These are phyloP conservation scores for Rallus crepitans DNA, from an alignment of 2,797 vertebrate genomes.

Conservation along the genomic window DNA sequence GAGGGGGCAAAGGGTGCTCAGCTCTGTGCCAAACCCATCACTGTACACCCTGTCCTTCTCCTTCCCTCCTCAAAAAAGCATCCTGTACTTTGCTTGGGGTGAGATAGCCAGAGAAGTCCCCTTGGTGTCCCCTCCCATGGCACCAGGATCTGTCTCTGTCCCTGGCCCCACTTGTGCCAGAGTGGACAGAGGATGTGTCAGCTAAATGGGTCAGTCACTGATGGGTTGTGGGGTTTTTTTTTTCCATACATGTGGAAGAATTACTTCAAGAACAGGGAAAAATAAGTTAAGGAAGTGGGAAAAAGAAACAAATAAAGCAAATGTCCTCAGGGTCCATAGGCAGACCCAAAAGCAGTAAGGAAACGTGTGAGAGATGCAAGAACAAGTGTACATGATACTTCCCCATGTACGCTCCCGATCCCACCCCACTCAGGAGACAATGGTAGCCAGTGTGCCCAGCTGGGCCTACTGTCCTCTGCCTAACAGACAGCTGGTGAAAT, in stretches of 20 bases:
- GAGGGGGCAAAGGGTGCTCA: conserved; percentile 23
- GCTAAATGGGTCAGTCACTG: fast-evolving
- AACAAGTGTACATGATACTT: neutral
- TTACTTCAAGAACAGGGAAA: neutral
- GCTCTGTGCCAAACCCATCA: neutral
- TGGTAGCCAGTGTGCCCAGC: conserved; percentile 26
- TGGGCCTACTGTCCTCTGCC: neutral
- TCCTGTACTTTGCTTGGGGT: neutral
- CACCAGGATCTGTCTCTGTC: neutral
- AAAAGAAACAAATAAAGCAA: neutral
- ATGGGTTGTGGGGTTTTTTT: neutral
- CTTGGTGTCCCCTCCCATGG: neutral
- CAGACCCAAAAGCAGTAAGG: neutral
- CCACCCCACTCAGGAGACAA: neutral
- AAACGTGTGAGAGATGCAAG: neutral
- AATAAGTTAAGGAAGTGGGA: neutral
- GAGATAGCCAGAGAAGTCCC: neutral
- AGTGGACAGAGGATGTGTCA: neutral
- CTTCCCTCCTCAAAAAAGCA: neutral
- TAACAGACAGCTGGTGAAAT: conserved; percentile 3
- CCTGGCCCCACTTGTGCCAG: neutral
- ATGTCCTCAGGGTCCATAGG: neutral
- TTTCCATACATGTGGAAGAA: neutral
- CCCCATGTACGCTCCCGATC: fast-evolving
- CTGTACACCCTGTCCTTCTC: neutral